Conservation (phyloP, 2,888 invertebrate genomes). For the Netelia inedita region DNA sequence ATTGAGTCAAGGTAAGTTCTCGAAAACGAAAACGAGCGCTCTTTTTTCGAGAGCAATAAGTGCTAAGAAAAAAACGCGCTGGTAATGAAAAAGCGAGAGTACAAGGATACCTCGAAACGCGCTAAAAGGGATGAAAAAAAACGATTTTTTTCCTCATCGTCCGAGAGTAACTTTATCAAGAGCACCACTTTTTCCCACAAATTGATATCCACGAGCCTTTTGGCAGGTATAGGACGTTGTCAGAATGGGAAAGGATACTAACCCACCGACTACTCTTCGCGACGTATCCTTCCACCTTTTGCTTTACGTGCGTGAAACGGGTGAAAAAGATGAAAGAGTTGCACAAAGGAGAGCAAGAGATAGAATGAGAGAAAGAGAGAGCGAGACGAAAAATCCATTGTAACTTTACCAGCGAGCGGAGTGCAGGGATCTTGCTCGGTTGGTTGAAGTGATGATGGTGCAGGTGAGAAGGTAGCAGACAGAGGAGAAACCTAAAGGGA, state of each 20-base stretch:
- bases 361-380: slow-evolving; percentile 10
- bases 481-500: slow-evolving; percentile 22
- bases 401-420: slow-evolving; percentile 39
- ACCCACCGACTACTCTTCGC: slow-evolving; percentile 37
- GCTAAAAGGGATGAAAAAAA: not conserved
- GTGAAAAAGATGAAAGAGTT: slow-evolving; percentile 56
- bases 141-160: slow-evolving; percentile 73
- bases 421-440: not conserved
- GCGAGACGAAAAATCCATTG: slow-evolving; percentile 37
- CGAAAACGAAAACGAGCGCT: no score
- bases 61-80: not conserved
- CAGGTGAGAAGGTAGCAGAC: slow-evolving; percentile 41
- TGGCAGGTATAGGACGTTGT: slow-evolving; percentile 1
- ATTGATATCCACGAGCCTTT: slow-evolving; percentile 73
- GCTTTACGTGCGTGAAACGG: slow-evolving; percentile 9
- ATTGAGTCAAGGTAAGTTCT: no score
- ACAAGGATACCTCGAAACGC: not conserved
- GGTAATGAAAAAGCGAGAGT: not conserved
- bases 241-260: slow-evolving; percentile 29
- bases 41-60: no score
- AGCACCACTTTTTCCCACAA: slow-evolving; percentile 77
- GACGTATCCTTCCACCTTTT: not conserved
- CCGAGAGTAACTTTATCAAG: slow-evolving; percentile 75
- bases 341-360: slow-evolving; percentile 39
- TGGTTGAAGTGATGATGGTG: slow-evolving; percentile 48